Evolutionary conservation across 2,113 vertebrate species (phyloP), one percentile per base, ranked within the genome.

Genomic region (Charadrius vociferus): DNA sequence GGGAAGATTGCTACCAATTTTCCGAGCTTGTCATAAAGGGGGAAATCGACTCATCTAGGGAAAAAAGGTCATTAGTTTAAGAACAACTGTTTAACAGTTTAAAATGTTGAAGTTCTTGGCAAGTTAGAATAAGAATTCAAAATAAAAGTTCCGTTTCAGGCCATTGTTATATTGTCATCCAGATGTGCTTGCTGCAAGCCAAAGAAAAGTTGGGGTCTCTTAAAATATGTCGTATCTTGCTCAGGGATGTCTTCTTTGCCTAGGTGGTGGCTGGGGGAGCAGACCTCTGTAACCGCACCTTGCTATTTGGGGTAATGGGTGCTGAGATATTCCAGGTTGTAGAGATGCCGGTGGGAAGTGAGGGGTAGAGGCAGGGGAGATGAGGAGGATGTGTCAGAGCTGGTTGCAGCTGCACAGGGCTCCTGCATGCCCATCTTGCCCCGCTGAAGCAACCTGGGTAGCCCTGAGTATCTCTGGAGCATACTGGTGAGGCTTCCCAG

Each of bases 351-450:
- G 18, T 43, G 32, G 32, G 16, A 89, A 17, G 45, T 1, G 1
- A 78, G 27, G 14, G 6, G 8, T 6, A 39, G 71, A 65, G 39
- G 24, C 71, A 53, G 2, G 16, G 43, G n/a, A 65, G 34, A 10
- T 23, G 43, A 59, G 30, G 7, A 72, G n/a, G 32, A 7, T 59
- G 10, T 37, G 15, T n/a, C 27, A 32, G 52, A 84, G 29, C 53
- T 63, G 49, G 3, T 5, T 43, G 37, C 26, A 65, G 37, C 43
- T 70, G 27, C 3, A 1, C 43, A 56, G 63, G n/a, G 19, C 41
- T 91, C 14, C 18, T 0, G 0, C 1, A 1, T 62, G 61, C 50
- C 50, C 1, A 0, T 62, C 66, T 56, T 47, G 37, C 4, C 18
- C 22, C 2, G 3, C 27, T 45, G 55, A 65, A 49, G 43, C 50